A percentile compares a stretch with the other conserved stretches of the same genome.
phyloP scores from a whole-genome alignment of 2,888 invertebrate species.

The Bhutanitis thaidina region DNA sequence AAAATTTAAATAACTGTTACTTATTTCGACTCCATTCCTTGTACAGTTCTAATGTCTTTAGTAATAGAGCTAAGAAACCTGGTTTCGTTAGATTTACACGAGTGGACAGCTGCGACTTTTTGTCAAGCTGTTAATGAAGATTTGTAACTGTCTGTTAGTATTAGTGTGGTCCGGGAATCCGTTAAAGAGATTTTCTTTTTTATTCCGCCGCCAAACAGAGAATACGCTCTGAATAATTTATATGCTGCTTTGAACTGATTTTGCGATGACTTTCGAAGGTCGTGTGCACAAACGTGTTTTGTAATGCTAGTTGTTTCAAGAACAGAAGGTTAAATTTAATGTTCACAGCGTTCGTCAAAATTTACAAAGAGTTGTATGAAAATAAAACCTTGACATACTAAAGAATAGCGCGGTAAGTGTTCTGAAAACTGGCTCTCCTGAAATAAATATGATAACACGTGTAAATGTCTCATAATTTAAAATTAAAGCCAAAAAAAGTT shows the following conservation, averaged over 20 bases:
- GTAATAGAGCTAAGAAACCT: constrained; percentile 34
- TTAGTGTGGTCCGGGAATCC: constrained; percentile 51
- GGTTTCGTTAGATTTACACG: constrained; percentile 51
- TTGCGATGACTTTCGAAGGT: constrained; percentile 34
- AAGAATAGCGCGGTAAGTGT: too few species aligned
- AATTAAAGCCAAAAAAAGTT: constrained; percentile 26
- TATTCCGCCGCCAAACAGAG: constrained; percentile 47
- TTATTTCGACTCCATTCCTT: constrained; percentile 19
- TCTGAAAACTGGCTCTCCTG: too few species aligned
- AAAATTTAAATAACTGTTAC: not conserved
- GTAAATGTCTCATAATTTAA: not conserved
- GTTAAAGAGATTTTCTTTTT: constrained; percentile 52
- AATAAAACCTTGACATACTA: too few species aligned
- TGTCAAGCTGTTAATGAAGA: constrained; percentile 70
- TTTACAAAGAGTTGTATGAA: too few species aligned
- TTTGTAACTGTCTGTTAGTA: constrained; percentile 58
- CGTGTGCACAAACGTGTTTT: constrained; percentile 31
- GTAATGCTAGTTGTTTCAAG: constrained; percentile 23
- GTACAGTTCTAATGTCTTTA: constrained; percentile 27
- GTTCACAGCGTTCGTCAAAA: too few species aligned
- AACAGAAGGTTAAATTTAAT: constrained; percentile 16
- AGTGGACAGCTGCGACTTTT: constrained; percentile 57
- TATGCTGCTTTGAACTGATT: constrained; percentile 57
- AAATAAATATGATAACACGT: too few species aligned
- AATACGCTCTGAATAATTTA: constrained; percentile 50